phyloP scores from a whole-genome alignment of 2,113 vertebrate genomes.

The Erythrocercus mccallii region DNA sequence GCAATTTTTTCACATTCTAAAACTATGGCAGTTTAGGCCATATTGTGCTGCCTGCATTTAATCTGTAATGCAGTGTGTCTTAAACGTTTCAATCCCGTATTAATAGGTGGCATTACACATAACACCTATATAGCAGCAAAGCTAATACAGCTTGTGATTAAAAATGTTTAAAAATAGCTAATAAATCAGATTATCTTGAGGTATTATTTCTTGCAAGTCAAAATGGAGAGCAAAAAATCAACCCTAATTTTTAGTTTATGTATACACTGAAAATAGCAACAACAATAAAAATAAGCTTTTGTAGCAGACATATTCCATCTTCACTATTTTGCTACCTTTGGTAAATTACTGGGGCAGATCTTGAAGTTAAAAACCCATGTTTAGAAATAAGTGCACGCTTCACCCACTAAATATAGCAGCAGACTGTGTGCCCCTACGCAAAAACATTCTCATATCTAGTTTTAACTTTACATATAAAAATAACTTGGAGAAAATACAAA shows the following conservation, averaged over 20 bases:
- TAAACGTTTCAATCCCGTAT: constrained; percentile 86
- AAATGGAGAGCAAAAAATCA: constrained; percentile 90
- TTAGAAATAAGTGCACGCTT: constrained; percentile 95
- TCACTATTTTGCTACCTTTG: constrained; percentile 97
- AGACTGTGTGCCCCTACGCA: constrained; percentile 91
- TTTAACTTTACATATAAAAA: constrained; percentile 99
- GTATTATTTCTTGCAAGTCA: constrained; percentile 95
- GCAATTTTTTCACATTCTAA: constrained; percentile 91
- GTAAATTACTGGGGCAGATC: constrained; percentile 92
- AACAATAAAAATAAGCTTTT: constrained; percentile 86
- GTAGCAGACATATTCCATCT: constrained; percentile 89
- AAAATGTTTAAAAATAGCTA: constrained; percentile 92
- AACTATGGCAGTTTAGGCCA: constrained; percentile 84
- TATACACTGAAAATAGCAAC: constrained; percentile 89
- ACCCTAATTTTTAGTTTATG: constrained; percentile 85
- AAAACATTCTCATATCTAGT: constrained; percentile 93
- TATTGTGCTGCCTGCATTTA: constrained; percentile 90
- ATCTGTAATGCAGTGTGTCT: constrained; percentile 82
- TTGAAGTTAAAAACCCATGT: constrained; percentile 88
- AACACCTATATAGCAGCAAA: constrained; percentile 99
- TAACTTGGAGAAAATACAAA: constrained; percentile 98
- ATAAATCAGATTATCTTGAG: constrained; percentile 97
- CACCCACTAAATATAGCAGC: constrained; percentile 88
- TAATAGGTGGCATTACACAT: constrained; percentile 93
- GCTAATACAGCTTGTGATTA: constrained; percentile 97